phyloP scores from a whole-genome alignment of 2,113 vertebrate species.

The Acrocephalus arundinaceus region DNA sequence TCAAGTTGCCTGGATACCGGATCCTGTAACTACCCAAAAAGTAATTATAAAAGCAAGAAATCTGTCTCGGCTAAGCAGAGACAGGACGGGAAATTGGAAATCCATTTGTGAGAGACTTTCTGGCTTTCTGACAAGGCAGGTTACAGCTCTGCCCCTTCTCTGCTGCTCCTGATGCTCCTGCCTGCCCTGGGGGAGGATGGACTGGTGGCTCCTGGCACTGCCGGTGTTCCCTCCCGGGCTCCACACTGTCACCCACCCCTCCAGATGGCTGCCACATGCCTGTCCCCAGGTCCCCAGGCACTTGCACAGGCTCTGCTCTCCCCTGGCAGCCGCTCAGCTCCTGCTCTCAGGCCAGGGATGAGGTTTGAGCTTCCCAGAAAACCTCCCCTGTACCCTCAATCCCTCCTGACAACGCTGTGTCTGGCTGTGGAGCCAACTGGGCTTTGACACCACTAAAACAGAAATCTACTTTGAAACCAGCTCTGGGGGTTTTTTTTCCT shows the following conservation, averaged over 20 bases:
- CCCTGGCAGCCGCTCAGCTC: not conserved
- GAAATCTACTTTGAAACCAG: not conserved
- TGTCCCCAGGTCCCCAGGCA: not conserved
- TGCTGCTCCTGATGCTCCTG: not conserved
- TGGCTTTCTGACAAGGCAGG: slow-evolving; percentile 67
- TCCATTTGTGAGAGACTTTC: slow-evolving; percentile 70
- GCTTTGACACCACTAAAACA: not conserved
- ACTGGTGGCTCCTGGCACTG: rapidly evolving
- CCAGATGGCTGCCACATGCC: not conserved
- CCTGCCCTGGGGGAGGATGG: rapidly evolving
- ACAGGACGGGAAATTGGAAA: slow-evolving; percentile 72
- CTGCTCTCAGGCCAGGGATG: not conserved
- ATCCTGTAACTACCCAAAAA: slow-evolving; percentile 66
- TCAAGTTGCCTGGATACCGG: slow-evolving; percentile 76
- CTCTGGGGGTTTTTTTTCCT: rapidly evolving
- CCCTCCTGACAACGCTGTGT: rapidly evolving
- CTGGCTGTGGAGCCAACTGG: not conserved
- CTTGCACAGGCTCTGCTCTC: not conserved
- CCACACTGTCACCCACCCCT: not conserved
- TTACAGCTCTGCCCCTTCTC: not conserved
- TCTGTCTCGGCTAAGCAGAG: slow-evolving; percentile 68
- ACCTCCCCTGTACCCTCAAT: not conserved
- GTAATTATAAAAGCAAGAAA: slow-evolving; percentile 75
- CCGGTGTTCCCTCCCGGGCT: not conserved
- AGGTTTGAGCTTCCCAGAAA: not conserved